Evolutionary conservation across 1,140 invertebrate genomes (phyloP), one percentile per base, ranked within the genome.

Genomic region (Drosophila kanapiae): DNA sequence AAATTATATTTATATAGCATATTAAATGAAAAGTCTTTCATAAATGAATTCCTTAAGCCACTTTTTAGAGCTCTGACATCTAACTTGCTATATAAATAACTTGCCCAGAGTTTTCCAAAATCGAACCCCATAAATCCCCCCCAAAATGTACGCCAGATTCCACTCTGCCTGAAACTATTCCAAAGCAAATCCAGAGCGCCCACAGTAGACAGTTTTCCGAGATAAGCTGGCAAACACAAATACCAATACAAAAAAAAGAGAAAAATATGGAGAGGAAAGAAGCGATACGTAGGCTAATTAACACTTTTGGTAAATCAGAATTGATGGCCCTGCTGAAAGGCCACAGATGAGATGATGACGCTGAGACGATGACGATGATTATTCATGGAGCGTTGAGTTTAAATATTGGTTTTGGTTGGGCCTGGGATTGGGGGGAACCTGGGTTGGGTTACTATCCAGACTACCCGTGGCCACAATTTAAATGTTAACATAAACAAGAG

Each of bases 401-500:
- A 87, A 87, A 87, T 87, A 87, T 87, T 87, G 84, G 84, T 87
- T 87, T 87, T 87, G 80, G 76, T 83, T 88, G 82, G 78, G 69
- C 70, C 79, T 40, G 27, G 57, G 43, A 37, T 33, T 23, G 23
- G 31, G 49, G 49, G 29, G 18, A n/a, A 13, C 54, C 45, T 35
- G 33, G 56, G 76, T 47, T 62, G 37, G 58, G 42, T 64, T 49
- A 69, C 43, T 59, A 67, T 72, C 57, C 53, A 45, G 82, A 70
- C 82, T 80, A 90, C 86, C 85, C 85, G 85, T 91, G 85, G 86
- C 85, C 76, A 91, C 88, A 91, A 91, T 91, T 88, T 91, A 91
- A 91, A 91, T 91, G 88, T 91, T 91, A 91, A 90, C 88, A 91
- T 91, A 91, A 91, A 91, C 88, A 91, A 91, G 88, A 91, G 88